Base-by-base conservation (phyloP, 2,113 vertebrate genomes). In the Promerops cafer region DNA sequence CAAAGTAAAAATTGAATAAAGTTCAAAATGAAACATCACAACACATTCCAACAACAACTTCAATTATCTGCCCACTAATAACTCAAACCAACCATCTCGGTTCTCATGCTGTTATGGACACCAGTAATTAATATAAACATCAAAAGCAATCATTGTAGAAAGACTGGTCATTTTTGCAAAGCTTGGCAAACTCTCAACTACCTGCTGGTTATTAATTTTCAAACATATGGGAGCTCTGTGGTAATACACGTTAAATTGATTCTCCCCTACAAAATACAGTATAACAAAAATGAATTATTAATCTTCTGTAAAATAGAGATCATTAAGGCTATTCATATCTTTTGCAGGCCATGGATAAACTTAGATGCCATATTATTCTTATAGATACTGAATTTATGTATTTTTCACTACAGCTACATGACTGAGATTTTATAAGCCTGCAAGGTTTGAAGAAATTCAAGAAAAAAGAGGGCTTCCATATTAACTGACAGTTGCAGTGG, bases 201-300 rank as follows among this genome's bases (percentile, higher is more conserved):
- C 99, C 99, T 99, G 99, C 99, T 99, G 99, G 96, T 99, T 99
- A 99, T 99, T 99, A 98, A 99, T 99, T 99, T 99, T 98, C 98
- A 98, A 99, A 98, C 99, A 99, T 99, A 99, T 99, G 99, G 99
- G 98, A 99, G 97, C 98, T 97, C 99, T 98, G 98, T 98, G 98
- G 99, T 99, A 98, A 98, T 98, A 98, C 98, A 98, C 33, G 45
- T 98, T 97, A 98, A 99, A 99, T 98, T 99, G 98, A 98, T 98
- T 99, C 98, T 98, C 98, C 98, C 83, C 92, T 64, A 97, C 91
- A 97, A 98, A 98, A 94, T 89, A 95, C 22, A 98, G 97, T 98
- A 96, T 96, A 95, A 97, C 96, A 93, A 98, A 98, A 98, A 97
- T 97, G 79, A 98, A 98, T 97, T 97, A 97, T 97, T 97, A 97